These are phyloP conservation scores for Bos taurus DNA, from an alignment of 2,113 vertebrate genomes.

Conservation along the genomic window DNA sequence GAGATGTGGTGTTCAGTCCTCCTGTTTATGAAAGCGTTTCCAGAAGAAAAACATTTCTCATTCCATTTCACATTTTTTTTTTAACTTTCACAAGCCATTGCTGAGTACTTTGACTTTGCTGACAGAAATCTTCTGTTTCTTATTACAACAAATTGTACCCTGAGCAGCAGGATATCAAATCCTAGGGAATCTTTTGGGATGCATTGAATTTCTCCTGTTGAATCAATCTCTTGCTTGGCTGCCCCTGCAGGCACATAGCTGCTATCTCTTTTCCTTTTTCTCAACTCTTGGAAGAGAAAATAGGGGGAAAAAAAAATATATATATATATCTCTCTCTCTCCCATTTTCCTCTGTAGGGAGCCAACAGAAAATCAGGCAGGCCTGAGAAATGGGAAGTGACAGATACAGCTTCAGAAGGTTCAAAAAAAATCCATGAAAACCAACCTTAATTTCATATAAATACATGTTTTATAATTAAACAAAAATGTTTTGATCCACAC, in stretches of 20 bases:
- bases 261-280: constrained; percentile 77
- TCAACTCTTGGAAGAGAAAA: constrained; percentile 54
- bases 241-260: constrained; percentile 74
- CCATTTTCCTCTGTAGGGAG: constrained; percentile 67
- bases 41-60: constrained; percentile 55
- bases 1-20: constrained; percentile 2
- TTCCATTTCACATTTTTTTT: constrained; percentile 33
- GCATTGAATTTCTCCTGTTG: constrained; percentile 78
- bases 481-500: not conserved
- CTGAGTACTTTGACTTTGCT: constrained; percentile 69
- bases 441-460: constrained; percentile 71
- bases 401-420: constrained; percentile 58
- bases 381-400: constrained; percentile 58
- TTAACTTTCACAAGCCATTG: constrained; percentile 36
- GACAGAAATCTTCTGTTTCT: constrained; percentile 78
- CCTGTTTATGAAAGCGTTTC: constrained; percentile 51
- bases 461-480: constrained; percentile 54
- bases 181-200: constrained; percentile 76
- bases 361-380: constrained; percentile 60
- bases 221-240: constrained; percentile 81
- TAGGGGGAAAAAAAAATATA: not conserved
- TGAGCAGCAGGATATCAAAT: constrained; percentile 72
- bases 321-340: no score
- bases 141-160: constrained; percentile 76
- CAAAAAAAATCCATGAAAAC: constrained; percentile 55